Percentiles rank a stretch among this genome's conserved stretches.
Evolutionary conservation across 2,888 invertebrate genomes (phyloP).

Genomic region (Litoditis marina): DNA sequence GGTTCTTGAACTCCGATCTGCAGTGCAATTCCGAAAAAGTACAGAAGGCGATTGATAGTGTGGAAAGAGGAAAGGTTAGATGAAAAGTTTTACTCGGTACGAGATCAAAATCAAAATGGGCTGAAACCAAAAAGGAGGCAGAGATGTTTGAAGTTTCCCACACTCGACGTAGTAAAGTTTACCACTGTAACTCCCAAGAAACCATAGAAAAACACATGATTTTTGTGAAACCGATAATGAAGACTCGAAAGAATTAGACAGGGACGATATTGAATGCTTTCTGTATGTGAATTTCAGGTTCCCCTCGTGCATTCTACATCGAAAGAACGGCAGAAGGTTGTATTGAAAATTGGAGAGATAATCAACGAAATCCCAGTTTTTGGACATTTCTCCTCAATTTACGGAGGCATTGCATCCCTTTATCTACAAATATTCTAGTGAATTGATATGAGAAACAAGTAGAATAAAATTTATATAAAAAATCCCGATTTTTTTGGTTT

Average conservation of each 20-base stretch:
- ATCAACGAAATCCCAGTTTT: conserved; percentile 45
- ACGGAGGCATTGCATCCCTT: conserved; percentile 46
- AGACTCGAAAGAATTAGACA: too few species aligned
- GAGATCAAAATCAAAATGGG: too few species aligned
- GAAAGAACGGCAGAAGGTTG: conserved; percentile 38
- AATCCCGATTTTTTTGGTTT: too few species aligned
- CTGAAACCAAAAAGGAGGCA: too few species aligned
- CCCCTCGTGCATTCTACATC: conserved; percentile 41
- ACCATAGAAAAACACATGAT: neutral
- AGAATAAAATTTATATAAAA: too few species aligned
- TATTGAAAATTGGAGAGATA: conserved; percentile 38
- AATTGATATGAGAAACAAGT: too few species aligned
- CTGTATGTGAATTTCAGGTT: conserved; percentile 19
- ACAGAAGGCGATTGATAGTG: conserved; percentile 22
- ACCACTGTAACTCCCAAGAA: neutral
- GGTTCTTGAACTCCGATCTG: conserved; percentile 41
- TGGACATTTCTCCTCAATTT: conserved; percentile 43
- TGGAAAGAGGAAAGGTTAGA: conserved; percentile 28
- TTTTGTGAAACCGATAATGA: too few species aligned
- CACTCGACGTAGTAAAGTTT: too few species aligned
- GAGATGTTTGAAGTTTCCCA: too few species aligned
- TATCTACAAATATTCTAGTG: conserved; percentile 36
- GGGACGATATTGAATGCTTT: too few species aligned
- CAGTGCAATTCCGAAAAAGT: conserved; percentile 33
- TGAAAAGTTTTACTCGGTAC: too few species aligned